These are phyloP conservation scores for Aotus griseimembra DNA, from an alignment of 2,797 vertebrate species.

Conservation along the genomic window DNA sequence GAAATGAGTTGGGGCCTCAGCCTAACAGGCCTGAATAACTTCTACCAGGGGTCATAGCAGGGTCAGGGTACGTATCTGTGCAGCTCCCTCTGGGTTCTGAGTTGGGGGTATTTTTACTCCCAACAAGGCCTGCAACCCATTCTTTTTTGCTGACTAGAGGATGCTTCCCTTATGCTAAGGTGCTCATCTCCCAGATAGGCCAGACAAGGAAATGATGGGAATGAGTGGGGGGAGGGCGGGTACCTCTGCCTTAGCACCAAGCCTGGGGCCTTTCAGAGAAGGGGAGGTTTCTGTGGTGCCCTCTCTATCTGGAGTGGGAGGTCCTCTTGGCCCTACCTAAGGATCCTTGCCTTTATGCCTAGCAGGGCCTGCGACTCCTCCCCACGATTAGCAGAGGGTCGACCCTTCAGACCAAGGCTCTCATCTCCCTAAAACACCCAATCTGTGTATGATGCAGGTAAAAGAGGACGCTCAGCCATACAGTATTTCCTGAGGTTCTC, in stretches of 20 bases:
- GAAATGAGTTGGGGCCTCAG: background rate
- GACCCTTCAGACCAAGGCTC: background rate
- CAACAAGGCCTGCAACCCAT: background rate
- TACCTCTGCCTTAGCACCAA: background rate
- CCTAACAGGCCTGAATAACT: background rate
- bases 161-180: background rate
- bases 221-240: no score
- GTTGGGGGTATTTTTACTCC: background rate
- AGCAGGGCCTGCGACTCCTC: background rate
- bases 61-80: background rate
- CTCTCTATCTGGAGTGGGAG: background rate
- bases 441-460: background rate
- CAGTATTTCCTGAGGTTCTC: background rate
- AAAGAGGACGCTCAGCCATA: background rate
- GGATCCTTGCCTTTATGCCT: background rate
- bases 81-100: background rate
- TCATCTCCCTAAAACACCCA: background rate
- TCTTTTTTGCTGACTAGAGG: background rate
- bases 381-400: background rate
- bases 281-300: background rate
- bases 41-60: no score
- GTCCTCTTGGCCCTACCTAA: background rate
- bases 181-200: background rate
- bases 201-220: background rate
- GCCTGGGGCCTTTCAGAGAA: background rate